Percentiles rank a stretch among this genome's conserved stretches.
Evolutionary conservation across 2,797 vertebrate genomes (phyloP).

Genomic region (Gymnothorax reevesii): DNA sequence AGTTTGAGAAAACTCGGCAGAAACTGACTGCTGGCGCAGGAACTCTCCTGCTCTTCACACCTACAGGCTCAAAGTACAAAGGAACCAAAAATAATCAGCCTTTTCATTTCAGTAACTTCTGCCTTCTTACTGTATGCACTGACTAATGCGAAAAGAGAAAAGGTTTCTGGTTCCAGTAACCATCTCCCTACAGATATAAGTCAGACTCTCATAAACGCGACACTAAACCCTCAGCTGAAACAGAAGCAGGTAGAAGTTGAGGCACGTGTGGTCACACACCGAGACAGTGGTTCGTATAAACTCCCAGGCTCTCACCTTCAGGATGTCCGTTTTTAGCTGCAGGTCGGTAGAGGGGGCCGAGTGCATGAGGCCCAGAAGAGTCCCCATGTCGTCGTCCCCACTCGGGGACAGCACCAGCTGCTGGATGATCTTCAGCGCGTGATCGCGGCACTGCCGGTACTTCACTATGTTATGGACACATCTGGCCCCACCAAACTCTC

Average conservation of each 20-base stretch:
- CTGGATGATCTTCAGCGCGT: slow-evolving; percentile 94
- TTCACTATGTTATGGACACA: slow-evolving; percentile 98
- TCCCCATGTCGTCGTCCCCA: slow-evolving; percentile 98
- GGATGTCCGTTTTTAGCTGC: slow-evolving; percentile 93
- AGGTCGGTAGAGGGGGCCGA: slow-evolving; percentile 89
- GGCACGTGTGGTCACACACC: neutral
- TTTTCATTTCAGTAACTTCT: neutral
- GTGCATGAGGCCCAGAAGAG: slow-evolving; percentile 95
- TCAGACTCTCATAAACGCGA: neutral
- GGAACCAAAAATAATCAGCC: neutral
- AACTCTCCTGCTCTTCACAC: neutral
- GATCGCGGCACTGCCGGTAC: slow-evolving; percentile 93
- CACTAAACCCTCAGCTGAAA: neutral
- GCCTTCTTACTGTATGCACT: too few relatives aligned
- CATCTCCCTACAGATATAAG: neutral
- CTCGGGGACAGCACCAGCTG: slow-evolving; percentile 93
- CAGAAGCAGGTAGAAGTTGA: neutral
- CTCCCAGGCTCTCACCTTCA: slow-evolving; percentile 74
- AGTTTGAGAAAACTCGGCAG: neutral
- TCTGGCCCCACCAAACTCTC: slow-evolving; percentile 93
- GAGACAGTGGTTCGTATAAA: neutral
- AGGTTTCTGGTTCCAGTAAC: neutral
- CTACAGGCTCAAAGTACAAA: neutral
- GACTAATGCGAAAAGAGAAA: neutral
- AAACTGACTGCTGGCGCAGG: neutral